Conservation (phyloP, 2,888 invertebrate species). For the Lepidonotus clava region DNA sequence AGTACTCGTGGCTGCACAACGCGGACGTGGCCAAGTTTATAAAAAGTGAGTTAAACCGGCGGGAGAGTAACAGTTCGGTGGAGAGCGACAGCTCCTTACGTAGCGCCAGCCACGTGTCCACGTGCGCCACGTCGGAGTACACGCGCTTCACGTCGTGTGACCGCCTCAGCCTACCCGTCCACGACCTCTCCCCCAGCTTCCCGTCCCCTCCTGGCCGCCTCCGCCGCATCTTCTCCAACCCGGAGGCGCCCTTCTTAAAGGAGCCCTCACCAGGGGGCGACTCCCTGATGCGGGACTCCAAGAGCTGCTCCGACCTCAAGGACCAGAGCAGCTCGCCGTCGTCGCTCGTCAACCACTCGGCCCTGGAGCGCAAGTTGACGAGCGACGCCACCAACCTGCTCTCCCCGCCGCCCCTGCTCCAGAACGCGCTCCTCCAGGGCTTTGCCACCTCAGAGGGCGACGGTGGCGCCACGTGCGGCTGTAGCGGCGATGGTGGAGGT, state of each 20-base stretch:
- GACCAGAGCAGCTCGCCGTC: not conserved
- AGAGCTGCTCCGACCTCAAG: conserved; percentile 52
- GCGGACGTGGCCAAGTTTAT: conserved; percentile 47
- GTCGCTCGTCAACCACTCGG: conserved; percentile 31
- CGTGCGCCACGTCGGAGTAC: conserved; percentile 57
- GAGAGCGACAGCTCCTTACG: conserved; percentile 53
- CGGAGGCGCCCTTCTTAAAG: conserved; percentile 51
- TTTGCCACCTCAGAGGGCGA: not conserved
- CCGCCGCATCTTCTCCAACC: conserved; percentile 57
- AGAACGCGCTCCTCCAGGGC: too few relatives aligned
- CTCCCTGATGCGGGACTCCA: conserved; percentile 47
- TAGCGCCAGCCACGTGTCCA: conserved; percentile 59
- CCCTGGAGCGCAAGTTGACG: conserved; percentile 25
- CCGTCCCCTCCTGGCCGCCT: conserved; percentile 45
- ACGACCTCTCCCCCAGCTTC: not conserved
- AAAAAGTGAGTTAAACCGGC: conserved; percentile 14
- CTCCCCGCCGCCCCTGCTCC: conserved; percentile 14
- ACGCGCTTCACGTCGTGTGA: conserved; percentile 56
- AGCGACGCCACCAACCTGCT: conserved; percentile 18
- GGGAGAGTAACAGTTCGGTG: conserved; percentile 48
- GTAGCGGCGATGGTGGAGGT: not conserved
- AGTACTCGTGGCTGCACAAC: conserved; percentile 43
- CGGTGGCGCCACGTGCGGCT: not conserved
- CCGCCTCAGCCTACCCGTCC: conserved; percentile 25
- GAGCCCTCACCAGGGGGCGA: not conserved